Conservation (phyloP, 2,888 invertebrate species). For the Liopterus haemorrhoidalis region DNA sequence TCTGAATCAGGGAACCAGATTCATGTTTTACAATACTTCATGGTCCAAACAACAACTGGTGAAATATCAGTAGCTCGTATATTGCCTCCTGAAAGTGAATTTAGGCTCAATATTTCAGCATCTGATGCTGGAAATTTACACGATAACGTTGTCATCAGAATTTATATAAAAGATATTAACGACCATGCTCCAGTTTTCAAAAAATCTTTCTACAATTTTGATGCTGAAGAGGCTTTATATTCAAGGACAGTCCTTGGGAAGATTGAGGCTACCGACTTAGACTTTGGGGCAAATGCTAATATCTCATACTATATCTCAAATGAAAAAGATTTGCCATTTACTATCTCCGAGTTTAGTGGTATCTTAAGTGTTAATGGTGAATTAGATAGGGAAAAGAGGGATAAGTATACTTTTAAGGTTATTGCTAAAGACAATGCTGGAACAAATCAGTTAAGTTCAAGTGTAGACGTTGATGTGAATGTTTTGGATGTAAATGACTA, state of each 20-base stretch:
- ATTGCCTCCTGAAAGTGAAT: constrained; percentile 68
- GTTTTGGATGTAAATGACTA: constrained; percentile 81
- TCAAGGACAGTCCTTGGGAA: constrained; percentile 64
- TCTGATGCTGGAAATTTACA: constrained; percentile 68
- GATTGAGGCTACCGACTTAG: constrained; percentile 71
- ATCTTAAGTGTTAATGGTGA: constrained; percentile 66
- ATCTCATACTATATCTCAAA: constrained; percentile 60
- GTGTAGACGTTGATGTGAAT: constrained; percentile 71
- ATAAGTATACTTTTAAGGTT: constrained; percentile 65
- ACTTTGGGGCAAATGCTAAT: constrained; percentile 74
- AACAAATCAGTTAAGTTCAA: constrained; percentile 57
- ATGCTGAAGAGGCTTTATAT: constrained; percentile 75
- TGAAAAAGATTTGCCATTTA: constrained; percentile 56
- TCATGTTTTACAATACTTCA: constrained; percentile 61
- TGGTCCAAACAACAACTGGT: constrained; percentile 68
- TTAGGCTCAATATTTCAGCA: constrained; percentile 69
- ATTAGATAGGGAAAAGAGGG: constrained; percentile 68
- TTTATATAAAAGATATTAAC: constrained; percentile 74
- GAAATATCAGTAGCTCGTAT: constrained; percentile 66
- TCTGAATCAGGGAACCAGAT: constrained; percentile 46
- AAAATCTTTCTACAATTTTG: constrained; percentile 77
- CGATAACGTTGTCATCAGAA: constrained; percentile 62
- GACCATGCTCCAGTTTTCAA: constrained; percentile 79
- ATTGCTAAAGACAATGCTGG: constrained; percentile 51
- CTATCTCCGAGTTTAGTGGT: constrained; percentile 62